Conservation (phyloP, 1,140 invertebrate species). For the Drosophila auraria region DNA sequence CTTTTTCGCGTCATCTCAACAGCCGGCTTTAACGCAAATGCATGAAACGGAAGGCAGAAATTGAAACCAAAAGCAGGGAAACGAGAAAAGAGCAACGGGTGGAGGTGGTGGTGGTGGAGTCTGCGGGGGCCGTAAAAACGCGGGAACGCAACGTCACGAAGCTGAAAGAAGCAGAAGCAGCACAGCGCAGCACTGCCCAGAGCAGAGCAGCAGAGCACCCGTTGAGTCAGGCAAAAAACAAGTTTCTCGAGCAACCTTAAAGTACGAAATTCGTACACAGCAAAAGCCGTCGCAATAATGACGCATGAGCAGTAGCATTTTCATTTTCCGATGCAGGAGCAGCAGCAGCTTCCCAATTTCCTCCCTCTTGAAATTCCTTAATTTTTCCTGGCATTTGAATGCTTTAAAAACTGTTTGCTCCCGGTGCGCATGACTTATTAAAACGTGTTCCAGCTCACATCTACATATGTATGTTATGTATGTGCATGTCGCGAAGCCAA, state of each 20-base stretch:
- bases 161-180: constrained; percentile 17
- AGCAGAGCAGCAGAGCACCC: constrained; percentile 18
- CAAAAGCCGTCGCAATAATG: constrained; percentile 33
- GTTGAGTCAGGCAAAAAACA: constrained; percentile 59
- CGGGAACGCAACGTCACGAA: constrained; percentile 51
- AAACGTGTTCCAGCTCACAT: constrained; percentile 68
- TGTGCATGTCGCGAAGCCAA: constrained; percentile 53
- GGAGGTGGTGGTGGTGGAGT: background rate
- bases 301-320: constrained; percentile 48
- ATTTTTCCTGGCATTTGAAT: constrained; percentile 4
- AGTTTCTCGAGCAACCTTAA: constrained; percentile 34
- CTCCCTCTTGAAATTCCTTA: constrained; percentile 26
- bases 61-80: constrained; percentile 20
- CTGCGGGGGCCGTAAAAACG: constrained; percentile 35
- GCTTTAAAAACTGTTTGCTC: constrained; percentile 70
- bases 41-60: constrained; percentile 43
- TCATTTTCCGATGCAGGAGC: constrained; percentile 37
- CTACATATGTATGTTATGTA: background rate
- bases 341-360: constrained; percentile 6
- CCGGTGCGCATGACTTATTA: constrained; percentile 81
- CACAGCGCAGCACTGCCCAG: background rate
- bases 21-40: constrained; percentile 47
- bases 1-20: constrained; percentile 28
- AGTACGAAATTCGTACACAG: constrained; percentile 25
- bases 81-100: constrained; percentile 5